Conservation (phyloP, 2,888 invertebrate species). For the Apamea anceps region DNA sequence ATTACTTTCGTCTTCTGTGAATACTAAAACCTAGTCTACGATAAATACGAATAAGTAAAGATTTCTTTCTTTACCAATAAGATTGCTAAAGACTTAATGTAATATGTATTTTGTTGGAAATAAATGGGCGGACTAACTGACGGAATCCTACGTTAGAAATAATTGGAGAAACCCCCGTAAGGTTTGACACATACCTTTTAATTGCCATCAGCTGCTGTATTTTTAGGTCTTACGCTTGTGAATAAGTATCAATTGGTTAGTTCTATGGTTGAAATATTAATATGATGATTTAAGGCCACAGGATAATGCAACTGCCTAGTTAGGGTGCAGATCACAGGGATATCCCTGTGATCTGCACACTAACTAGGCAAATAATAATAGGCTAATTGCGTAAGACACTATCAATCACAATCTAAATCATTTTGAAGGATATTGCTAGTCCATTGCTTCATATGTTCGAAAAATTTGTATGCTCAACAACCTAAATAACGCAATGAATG, state of each 20-base stretch:
- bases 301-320: not conserved
- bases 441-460: not conserved
- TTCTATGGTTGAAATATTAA: not conserved
- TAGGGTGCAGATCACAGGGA: too few relatives aligned
- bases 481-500: not conserved
- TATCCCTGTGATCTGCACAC: not conserved
- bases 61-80: not conserved
- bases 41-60: not conserved
- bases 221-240: not conserved
- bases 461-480: not conserved
- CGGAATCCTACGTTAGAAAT: not conserved
- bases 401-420: not conserved
- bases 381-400: not conserved
- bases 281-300: not conserved
- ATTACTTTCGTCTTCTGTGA: conserved; percentile 9
- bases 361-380: too few relatives aligned
- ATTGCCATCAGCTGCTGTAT: conserved; percentile 5
- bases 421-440: not conserved
- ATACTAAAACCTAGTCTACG: conserved; percentile 4
- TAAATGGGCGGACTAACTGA: not conserved
- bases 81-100: not conserved
- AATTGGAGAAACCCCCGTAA: not conserved
- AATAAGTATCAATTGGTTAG: not conserved
- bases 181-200: not conserved
- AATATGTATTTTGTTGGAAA: conserved; percentile 1